Evolutionary conservation across 1,140 invertebrate genomes (phyloP).

Genomic region (Microplitis mediator): DNA sequence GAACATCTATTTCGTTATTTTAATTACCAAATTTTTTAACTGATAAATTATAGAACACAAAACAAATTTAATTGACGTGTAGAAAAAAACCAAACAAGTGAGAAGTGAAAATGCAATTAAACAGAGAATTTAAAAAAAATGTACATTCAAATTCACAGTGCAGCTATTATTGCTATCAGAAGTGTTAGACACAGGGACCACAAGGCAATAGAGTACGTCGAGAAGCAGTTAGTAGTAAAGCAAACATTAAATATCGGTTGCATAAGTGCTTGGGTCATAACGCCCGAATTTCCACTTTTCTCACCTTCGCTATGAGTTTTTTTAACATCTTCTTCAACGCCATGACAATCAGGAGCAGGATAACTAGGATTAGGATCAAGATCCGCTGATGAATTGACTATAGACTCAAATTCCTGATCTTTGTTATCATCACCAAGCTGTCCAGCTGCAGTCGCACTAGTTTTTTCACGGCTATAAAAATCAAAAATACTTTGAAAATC

Average conservation of each 20-base stretch:
- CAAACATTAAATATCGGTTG: slow-evolving; percentile 39
- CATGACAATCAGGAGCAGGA: not conserved
- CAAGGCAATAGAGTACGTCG: slow-evolving; percentile 37
- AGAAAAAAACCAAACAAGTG: too few species aligned
- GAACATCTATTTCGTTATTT: not conserved
- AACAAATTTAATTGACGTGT: too few species aligned
- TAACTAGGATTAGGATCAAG: too few species aligned
- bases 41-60: not conserved
- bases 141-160: slow-evolving; percentile 20
- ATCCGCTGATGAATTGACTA: not conserved
- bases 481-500: not conserved
- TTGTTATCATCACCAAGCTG: not conserved
- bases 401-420: not conserved
- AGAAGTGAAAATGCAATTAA: too few species aligned
- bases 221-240: slow-evolving; percentile 43
- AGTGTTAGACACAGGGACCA: slow-evolving; percentile 42
- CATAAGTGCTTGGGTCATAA: slow-evolving; percentile 30
- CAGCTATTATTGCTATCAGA: slow-evolving; percentile 41
- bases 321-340: not conserved
- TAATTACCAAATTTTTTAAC: not conserved
- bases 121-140: too few species aligned
- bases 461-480: not conserved
- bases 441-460: too few species aligned
- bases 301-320: slow-evolving; percentile 40
- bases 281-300: slow-evolving; percentile 34